These are phyloP conservation scores for Intellagama lesueurii DNA, from an alignment of 2,797 vertebrate genomes.

Conservation along the genomic window DNA sequence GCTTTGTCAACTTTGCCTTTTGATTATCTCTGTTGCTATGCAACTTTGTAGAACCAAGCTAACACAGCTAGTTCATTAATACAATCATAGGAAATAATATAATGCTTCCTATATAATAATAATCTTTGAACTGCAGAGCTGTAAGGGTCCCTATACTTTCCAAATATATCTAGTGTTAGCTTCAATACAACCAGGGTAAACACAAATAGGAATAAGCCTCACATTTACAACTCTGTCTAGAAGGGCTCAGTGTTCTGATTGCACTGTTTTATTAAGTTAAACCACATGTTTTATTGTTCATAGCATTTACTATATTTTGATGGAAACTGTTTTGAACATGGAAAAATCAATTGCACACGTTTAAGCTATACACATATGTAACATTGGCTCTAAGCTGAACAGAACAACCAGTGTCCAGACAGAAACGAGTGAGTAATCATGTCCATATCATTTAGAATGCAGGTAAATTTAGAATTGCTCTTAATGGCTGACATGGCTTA, in stretches of 20 bases:
- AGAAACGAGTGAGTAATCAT: background rate
- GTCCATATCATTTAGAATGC: background rate
- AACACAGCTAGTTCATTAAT: background rate
- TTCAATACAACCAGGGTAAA: background rate
- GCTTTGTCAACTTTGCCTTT: background rate
- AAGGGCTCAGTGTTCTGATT: background rate
- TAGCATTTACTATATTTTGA: background rate
- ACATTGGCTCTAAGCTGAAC: background rate
- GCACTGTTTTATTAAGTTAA: background rate
- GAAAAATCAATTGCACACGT: background rate
- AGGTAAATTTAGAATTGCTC: background rate
- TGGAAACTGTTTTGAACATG: background rate
- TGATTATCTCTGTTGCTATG: background rate
- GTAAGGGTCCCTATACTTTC: background rate
- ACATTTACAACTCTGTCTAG: background rate
- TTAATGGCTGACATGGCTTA: background rate
- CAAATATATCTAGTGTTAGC: background rate
- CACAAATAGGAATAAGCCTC: no score
- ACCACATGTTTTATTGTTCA: background rate
- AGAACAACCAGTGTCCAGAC: background rate
- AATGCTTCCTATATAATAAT: background rate
- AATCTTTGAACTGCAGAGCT: no score
- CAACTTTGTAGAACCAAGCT: background rate
- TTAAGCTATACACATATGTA: background rate
- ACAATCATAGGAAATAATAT: conserved; percentile 6